Conservation (phyloP, 1,140 invertebrate genomes). For the Orius insidiosus region DNA sequence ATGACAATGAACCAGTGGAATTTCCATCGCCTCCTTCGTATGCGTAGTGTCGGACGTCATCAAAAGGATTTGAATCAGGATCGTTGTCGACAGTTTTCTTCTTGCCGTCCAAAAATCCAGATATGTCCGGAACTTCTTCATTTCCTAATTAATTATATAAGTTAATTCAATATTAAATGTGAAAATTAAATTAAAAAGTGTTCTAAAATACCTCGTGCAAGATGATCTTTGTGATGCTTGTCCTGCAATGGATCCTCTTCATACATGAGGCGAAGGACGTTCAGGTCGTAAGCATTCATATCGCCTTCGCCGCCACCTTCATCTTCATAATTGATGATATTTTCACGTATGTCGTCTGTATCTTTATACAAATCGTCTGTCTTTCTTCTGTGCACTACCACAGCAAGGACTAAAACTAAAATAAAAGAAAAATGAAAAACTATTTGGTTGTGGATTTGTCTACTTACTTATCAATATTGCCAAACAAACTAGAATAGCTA, state of each 20-base stretch:
- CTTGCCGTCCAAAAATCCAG: conserved; percentile 76
- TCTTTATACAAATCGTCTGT: conserved; percentile 80
- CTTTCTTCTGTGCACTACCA: conserved; percentile 67
- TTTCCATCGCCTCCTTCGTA: conserved; percentile 96
- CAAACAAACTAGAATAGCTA: conserved; percentile 66
- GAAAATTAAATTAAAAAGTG: too few relatives aligned
- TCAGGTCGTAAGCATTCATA: conserved; percentile 78
- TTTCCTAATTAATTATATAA: too few relatives aligned
- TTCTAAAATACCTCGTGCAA: neutral
- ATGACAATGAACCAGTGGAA: conserved; percentile 78
- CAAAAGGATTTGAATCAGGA: conserved; percentile 73
- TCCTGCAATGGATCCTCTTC: conserved; percentile 30
- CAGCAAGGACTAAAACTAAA: conserved; percentile 40
- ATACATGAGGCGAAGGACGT: conserved; percentile 58
- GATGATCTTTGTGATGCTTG: conserved; percentile 21
- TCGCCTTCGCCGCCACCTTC: conserved; percentile 93
- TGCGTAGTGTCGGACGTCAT: conserved; percentile 88
- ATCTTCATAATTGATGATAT: conserved; percentile 93
- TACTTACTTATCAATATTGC: conserved; percentile 51
- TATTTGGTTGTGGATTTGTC: neutral
- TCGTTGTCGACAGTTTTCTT: conserved; percentile 80
- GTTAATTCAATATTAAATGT: too few relatives aligned
- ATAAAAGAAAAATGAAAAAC: conserved; percentile 10
- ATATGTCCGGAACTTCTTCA: conserved; percentile 63
- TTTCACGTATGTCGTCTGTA: conserved; percentile 88